These are phyloP conservation scores for Plebejus melissa DNA, from an alignment of 2,888 invertebrate genomes.

Conservation along the genomic window DNA sequence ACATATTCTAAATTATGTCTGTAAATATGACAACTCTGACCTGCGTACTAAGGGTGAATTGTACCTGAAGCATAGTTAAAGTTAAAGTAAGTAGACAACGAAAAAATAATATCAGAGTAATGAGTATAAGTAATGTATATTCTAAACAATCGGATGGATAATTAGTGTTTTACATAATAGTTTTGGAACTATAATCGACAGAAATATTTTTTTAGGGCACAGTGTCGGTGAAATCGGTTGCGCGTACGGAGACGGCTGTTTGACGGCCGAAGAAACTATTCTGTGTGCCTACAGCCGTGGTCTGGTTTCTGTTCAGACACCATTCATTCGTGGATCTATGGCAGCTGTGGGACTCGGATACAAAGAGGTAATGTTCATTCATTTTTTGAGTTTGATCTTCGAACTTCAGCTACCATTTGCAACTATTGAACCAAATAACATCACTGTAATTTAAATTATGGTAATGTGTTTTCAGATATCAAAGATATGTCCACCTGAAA, in stretches of 20 bases:
- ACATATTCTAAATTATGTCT: no score
- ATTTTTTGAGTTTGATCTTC: no score
- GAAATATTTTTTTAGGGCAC: not conserved
- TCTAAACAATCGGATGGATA: not conserved
- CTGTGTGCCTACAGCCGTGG: slow-evolving; percentile 84
- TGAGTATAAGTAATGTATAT: not conserved
- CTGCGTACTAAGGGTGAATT: no score
- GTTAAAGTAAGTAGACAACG: not conserved
- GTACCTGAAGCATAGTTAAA: no score
- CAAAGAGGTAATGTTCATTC: slow-evolving; percentile 24
- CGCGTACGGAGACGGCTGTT: slow-evolving; percentile 15
- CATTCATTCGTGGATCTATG: slow-evolving; percentile 87
- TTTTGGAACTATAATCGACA: no score
- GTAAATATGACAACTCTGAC: no score
- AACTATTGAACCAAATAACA: not conserved
- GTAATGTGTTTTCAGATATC: slow-evolving; percentile 40
- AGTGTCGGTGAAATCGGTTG: slow-evolving; percentile 18
- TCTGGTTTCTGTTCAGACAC: slow-evolving; percentile 80
- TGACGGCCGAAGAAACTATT: slow-evolving; percentile 22
- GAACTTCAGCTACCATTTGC: no score
- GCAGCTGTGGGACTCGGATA: slow-evolving; percentile 85
- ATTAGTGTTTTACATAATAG: not conserved
- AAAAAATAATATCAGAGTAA: not conserved
- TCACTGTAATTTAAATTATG: not conserved
- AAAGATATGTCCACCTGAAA: slow-evolving; percentile 72